Base-by-base conservation (phyloP, 2,797 vertebrate genomes). In the Myotis vivesi region DNA sequence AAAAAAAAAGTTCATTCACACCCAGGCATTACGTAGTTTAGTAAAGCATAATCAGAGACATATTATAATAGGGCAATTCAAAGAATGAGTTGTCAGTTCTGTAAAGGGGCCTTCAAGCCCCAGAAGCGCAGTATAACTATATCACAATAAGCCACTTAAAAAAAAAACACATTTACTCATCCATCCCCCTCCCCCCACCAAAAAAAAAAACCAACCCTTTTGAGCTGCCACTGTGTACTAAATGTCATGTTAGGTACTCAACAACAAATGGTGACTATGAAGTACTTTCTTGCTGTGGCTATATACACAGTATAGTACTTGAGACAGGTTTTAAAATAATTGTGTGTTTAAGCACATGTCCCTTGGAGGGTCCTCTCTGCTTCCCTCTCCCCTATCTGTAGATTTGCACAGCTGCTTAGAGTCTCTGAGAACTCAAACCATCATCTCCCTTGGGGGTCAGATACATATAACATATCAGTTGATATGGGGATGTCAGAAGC, bases 51-150 rank as follows among this genome's bases (percentile, higher is more conserved):
- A 79, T 75, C 16, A 41, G 69, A 7, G 38, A 62, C 22, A 2
- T 69, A 68, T 53, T 66, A 86, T 59, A 94, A 76, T 79, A 88
- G 53, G 30, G 28, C 15, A 88, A 64, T 69, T 96, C 62, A 93
- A 91, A 30, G 20, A 88, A 81, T 87, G 79, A 62, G 28, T 76
- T 91, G 44, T 88, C 44, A 91, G 49, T n/a, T 64, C 33, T 94
- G 19, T 71, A 91, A 94, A 94, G 49, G 11, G 7, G 36, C 0
- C 36, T 88, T 94, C 25, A 53, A 49, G 55, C 28, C 66, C 69
- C 30, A 71, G 85, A 91, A 75, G 4, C 73, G 44, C 49, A 62
- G 23, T 71, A 62, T 68, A 73, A 36, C 28, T 68, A 8, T 75
- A 85, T 49, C 10, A 93, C 2, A 22, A 13, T 85, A 17, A 64